phyloP scores from a whole-genome alignment of 1,140 invertebrate genomes.

The Colletes gigas region DNA sequence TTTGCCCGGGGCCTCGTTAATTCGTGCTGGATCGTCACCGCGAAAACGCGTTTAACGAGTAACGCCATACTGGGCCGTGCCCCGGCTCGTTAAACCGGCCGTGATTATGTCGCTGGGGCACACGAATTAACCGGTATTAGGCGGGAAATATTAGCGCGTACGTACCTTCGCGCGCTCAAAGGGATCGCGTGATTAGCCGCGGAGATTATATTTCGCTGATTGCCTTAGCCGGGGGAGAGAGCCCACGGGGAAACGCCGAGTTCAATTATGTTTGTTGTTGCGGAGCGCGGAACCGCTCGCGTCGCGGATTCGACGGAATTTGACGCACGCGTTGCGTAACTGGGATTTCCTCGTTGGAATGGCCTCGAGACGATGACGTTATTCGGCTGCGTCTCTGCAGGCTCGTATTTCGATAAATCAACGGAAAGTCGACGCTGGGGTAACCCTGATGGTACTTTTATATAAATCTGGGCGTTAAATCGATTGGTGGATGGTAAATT shows the following conservation, averaged over 20 bases:
- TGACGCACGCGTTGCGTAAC: too few species aligned
- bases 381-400: too few species aligned
- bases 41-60: slow-evolving; percentile 44
- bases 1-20: slow-evolving; percentile 53
- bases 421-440: too few species aligned
- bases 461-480: too few species aligned
- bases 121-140: slow-evolving; percentile 2
- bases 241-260: not conserved
- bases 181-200: slow-evolving; percentile 11
- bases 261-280: not conserved
- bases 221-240: not conserved
- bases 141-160: not conserved
- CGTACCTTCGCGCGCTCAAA: slow-evolving; percentile 11
- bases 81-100: slow-evolving; percentile 35
- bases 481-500: too few species aligned
- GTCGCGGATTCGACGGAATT: not conserved
- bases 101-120: slow-evolving; percentile 40
- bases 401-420: too few species aligned
- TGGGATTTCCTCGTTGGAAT: too few species aligned
- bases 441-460: too few species aligned
- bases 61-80: slow-evolving; percentile 19
- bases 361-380: too few species aligned
- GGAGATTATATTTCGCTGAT: slow-evolving; percentile 19
- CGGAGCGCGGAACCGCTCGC: too few species aligned
- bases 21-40: slow-evolving; percentile 20